Evolutionary conservation across 2,888 invertebrate genomes (phyloP).

Genomic region (Sepiola atlantica): DNA sequence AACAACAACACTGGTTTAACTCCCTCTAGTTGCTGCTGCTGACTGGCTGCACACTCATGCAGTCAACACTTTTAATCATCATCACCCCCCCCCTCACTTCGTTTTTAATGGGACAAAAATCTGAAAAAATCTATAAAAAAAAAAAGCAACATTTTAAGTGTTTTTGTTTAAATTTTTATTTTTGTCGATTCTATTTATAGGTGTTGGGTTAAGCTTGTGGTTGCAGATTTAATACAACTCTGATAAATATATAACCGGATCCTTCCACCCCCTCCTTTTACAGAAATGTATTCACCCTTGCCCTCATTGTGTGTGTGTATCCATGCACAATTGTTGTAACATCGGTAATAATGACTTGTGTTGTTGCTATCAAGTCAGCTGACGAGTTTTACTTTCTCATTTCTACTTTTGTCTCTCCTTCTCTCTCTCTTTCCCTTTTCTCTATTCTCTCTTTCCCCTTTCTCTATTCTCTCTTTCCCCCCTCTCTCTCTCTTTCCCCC

Average conservation of each 20-base stretch:
- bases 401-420: not conserved
- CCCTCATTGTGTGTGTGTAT: too few relatives aligned
- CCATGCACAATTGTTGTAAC: too few relatives aligned
- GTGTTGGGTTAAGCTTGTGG: not conserved
- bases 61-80: constrained; percentile 18
- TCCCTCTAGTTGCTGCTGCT: not conserved
- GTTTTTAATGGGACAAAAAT: not conserved
- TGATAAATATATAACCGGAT: not conserved
- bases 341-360: too few relatives aligned
- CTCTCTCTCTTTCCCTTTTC: not conserved
- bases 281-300: not conserved
- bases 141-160: not conserved
- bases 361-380: too few relatives aligned
- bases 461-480: not conserved
- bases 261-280: not conserved
- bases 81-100: not conserved
- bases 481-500: not conserved
- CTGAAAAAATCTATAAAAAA: not conserved
- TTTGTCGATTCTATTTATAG: not conserved
- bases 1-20: not conserved
- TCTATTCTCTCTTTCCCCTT: not conserved
- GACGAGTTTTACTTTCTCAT: not conserved
- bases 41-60: not conserved
- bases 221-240: not conserved
- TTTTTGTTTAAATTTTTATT: not conserved